Evolutionary conservation across 2,888 invertebrate genomes (phyloP).

Genomic region (Ornithoptera priamus): DNA sequence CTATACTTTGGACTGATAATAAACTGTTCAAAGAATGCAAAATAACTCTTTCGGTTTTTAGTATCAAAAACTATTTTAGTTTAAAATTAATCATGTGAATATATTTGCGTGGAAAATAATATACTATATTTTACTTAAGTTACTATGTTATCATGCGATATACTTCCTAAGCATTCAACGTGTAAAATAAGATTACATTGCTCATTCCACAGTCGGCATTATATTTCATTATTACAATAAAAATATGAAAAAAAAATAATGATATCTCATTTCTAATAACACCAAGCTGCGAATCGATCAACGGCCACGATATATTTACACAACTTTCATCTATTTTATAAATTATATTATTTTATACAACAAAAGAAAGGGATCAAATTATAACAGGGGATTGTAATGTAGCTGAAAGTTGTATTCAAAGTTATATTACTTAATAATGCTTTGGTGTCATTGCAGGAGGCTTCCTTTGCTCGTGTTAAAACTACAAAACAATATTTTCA

Average conservation of each 20-base stretch:
- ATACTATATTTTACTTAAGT: neutral
- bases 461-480: neutral
- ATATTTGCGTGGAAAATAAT: neutral
- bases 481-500: neutral
- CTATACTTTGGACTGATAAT: too few species aligned
- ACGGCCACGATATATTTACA: conserved; percentile 19
- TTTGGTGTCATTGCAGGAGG: conserved; percentile 15
- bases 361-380: conserved; percentile 10
- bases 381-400: neutral
- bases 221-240: neutral
- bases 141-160: neutral
- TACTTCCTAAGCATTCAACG: neutral
- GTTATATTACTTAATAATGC: conserved; percentile 3
- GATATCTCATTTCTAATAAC: neutral
- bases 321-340: conserved; percentile 14
- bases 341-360: neutral
- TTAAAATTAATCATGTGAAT: neutral
- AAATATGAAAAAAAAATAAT: neutral
- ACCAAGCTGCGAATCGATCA: conserved; percentile 19
- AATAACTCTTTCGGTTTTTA: conserved; percentile 3
- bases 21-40: neutral
- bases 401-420: conserved; percentile 20
- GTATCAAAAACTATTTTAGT: neutral
- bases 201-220: conserved; percentile 5
- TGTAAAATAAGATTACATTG: neutral